Evolutionary conservation across 2,113 vertebrate genomes (phyloP).

Genomic region (Pterocles burchelli): DNA sequence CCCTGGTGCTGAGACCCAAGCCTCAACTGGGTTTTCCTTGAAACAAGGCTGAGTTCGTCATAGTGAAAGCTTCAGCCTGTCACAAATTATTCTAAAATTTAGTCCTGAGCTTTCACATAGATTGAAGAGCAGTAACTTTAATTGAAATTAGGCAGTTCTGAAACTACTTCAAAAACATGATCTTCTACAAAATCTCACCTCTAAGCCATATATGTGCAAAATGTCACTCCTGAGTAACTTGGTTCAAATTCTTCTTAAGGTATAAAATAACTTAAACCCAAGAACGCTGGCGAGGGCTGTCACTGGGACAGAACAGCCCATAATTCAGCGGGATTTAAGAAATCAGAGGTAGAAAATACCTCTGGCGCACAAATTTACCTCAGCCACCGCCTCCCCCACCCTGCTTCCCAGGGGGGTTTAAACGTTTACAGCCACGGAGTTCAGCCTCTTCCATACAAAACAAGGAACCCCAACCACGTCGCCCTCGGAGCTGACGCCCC

Average conservation of each 20-base stretch:
- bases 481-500: accelerated
- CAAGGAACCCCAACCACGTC: background rate
- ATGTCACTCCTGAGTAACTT: background rate
- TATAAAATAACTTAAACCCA: no score
- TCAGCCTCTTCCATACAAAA: background rate
- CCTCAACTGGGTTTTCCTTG: background rate
- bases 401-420: background rate
- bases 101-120: background rate
- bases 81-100: background rate
- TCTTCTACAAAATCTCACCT: background rate
- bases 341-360: background rate
- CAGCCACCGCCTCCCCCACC: background rate
- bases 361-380: background rate
- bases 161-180: background rate
- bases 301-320: background rate
- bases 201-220: background rate
- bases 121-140: background rate
- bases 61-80: background rate
- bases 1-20: background rate
- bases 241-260: background rate
- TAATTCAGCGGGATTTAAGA: background rate
- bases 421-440: background rate
- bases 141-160: background rate
- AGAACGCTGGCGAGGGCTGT: background rate
- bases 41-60: background rate